Evolutionary conservation across 1,140 invertebrate genomes (phyloP), one percentile per base, ranked within the genome.

Genomic region (Polypedilum pembai): DNA sequence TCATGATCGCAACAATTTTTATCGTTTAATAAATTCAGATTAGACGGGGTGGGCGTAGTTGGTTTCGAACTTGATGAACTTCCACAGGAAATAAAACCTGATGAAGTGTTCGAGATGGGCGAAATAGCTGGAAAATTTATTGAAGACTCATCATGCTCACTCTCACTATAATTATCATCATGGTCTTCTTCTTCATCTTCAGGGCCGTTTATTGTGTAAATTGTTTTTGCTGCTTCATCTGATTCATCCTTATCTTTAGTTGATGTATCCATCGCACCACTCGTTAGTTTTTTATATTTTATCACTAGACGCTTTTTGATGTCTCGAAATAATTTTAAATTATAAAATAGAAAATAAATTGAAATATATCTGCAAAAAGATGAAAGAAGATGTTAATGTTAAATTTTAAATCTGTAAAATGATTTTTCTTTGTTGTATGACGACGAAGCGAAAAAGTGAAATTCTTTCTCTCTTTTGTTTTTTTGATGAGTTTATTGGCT

Each of bases 401-500:
- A 56, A 12, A 21, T 69, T 18, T 66, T 18, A 20, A n/a, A 69
- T 18, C 8, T 18, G 17, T 10, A 10, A 56, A 15, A 17, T 12
- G n/a, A 69, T 20, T 69, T 69, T 69, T 21, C 65, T 69, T 69
- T 69, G 65, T 69, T 69, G 20, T n/a, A 69, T 20, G 65, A 20
- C 20, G 65, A 69, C 20, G 65, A 20, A 8, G 17, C 65, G 20
- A n/a, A 33, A n/a, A 4, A 20, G 65, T 69, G 65, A 69, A 20
- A 21, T 69, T 69, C 17, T 69, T 69, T 18, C 17, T 20, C 17
- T 69, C 8, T 18, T 69, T 17, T 69, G 10, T 56, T 56, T 56
- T n/a, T 12, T 56, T 56, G 45, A 15, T 56, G 65, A 20, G 17
- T 69, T 69, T 69, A 18, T 21, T 21, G 17, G 5, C 17, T 69